phyloP scores from a whole-genome alignment of 2,888 invertebrate species.

The Cyclophora albipunctata region DNA sequence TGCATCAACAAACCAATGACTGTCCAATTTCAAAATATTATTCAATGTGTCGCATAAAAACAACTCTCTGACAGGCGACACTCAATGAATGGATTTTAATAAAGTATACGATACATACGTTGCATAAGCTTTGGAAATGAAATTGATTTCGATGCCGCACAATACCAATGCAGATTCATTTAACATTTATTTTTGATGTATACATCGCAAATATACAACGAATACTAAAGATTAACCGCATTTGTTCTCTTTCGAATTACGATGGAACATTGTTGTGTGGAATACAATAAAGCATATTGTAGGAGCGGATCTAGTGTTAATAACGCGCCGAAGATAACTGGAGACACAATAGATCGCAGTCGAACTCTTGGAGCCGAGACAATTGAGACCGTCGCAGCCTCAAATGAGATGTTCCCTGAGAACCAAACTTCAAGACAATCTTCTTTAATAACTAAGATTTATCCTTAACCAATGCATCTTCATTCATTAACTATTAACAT shows the following conservation, averaged over 20 bases:
- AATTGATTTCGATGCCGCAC: no score
- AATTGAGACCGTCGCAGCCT: slow-evolving; percentile 64
- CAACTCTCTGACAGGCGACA: slow-evolving; percentile 23
- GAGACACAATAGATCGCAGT: slow-evolving; percentile 42
- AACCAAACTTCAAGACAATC: slow-evolving; percentile 50
- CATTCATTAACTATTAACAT: no score
- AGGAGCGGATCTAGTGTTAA: slow-evolving; percentile 31
- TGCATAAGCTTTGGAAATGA: no score
- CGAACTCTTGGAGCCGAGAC: slow-evolving; percentile 52
- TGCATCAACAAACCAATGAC: slow-evolving; percentile 43
- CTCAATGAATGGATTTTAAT: slow-evolving; percentile 22
- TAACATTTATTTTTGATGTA: no score
- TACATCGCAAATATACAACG: no score
- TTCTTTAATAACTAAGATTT: no score
- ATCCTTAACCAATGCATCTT: no score
- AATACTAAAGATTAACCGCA: slow-evolving; percentile 7
- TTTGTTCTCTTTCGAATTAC: slow-evolving; percentile 11
- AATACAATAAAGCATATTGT: slow-evolving; percentile 28
- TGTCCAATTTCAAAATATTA: slow-evolving; percentile 37
- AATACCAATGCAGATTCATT: no score
- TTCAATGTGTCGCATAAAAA: slow-evolving; percentile 23
- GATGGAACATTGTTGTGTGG: slow-evolving; percentile 20
- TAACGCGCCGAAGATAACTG: slow-evolving; percentile 35
- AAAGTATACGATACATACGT: slow-evolving; percentile 8
- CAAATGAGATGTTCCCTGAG: slow-evolving; percentile 63